These are phyloP conservation scores for Nycticryphes semicollaris DNA, from an alignment of 2,113 vertebrate genomes.

Conservation along the genomic window DNA sequence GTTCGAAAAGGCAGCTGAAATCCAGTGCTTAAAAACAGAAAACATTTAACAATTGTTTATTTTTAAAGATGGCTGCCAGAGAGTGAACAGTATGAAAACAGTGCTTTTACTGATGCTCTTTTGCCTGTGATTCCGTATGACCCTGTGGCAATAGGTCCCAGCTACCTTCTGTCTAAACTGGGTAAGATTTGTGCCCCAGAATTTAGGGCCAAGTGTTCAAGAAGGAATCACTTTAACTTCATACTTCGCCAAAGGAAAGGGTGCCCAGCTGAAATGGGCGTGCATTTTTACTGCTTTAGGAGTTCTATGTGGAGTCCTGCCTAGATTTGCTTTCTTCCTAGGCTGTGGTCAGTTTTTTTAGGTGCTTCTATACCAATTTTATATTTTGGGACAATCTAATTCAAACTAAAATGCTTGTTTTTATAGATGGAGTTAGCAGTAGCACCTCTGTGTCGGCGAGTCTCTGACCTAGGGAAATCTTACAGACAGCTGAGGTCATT, in stretches of 20 bases:
- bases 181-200: background rate
- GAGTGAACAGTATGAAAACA: background rate
- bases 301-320: background rate
- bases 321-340: background rate
- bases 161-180: background rate
- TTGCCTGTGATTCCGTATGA: background rate
- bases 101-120: background rate
- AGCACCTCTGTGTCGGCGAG: slow-evolving; percentile 90
- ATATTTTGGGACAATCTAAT: background rate
- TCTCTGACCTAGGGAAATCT: slow-evolving; percentile 92
- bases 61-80: background rate
- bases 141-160: background rate
- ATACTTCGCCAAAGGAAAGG: background rate
- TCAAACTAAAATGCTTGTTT: background rate
- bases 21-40: background rate
- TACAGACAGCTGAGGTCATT: slow-evolving; percentile 95
- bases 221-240: background rate
- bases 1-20: background rate
- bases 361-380: background rate
- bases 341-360: background rate
- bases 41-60: background rate
- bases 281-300: background rate
- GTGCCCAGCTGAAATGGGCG: background rate
- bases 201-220: background rate
- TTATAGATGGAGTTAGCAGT: slow-evolving; percentile 96